Conservation (phyloP, 2,113 vertebrate genomes). For the Taxidea taxus region DNA sequence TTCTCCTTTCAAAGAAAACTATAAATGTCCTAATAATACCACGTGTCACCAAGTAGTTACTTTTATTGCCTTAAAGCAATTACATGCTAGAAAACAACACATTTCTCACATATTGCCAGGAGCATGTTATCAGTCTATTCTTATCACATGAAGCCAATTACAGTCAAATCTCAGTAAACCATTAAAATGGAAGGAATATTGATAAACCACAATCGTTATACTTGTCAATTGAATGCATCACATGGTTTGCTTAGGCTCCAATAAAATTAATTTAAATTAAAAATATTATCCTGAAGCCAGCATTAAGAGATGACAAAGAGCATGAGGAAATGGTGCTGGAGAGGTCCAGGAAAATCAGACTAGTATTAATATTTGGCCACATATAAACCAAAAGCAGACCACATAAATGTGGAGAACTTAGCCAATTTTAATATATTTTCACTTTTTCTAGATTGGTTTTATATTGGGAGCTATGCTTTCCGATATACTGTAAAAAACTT, state of each 20-base stretch:
- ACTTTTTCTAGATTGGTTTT: not conserved
- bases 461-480: not conserved
- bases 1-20: conserved; percentile 52
- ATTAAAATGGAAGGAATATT: conserved; percentile 17
- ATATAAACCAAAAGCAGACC: not conserved
- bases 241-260: conserved; percentile 3
- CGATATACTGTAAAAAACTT: not conserved
- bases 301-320: not conserved
- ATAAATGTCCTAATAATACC: conserved; percentile 53
- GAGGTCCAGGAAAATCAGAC: not conserved
- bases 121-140: conserved; percentile 50
- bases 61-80: conserved; percentile 50
- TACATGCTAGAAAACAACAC: conserved; percentile 40
- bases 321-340: not conserved
- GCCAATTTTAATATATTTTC: not conserved
- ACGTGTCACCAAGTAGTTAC: conserved; percentile 38
- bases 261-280: conserved; percentile 52
- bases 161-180: conserved; percentile 12
- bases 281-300: not conserved
- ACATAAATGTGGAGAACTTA: not conserved
- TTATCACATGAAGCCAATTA: conserved; percentile 59
- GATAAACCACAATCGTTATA: conserved; percentile 27
- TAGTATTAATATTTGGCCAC: not conserved
- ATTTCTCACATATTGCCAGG: not conserved
- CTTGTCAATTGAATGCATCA: conserved; percentile 25